Base-by-base conservation (phyloP, 2,113 vertebrate species). In the Suncus etruscus region DNA sequence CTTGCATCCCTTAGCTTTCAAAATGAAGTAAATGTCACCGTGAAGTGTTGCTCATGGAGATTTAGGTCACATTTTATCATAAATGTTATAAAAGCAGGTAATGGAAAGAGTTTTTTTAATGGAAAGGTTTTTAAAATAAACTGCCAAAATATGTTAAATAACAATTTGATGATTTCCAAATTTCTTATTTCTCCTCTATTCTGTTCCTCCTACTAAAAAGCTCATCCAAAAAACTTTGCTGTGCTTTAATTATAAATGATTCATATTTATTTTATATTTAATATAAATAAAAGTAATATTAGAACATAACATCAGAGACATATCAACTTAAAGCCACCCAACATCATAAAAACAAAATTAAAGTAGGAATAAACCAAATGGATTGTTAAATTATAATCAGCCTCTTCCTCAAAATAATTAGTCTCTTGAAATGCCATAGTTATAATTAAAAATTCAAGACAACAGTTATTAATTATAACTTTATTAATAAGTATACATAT, bases 331-430 rank as follows among this genome's bases (percentile, higher is more conserved):
- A 86, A 94, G 58, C 92, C 72, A 84, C 61, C 51, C 27, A 69
- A 82, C 54, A 50, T 0, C 0, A 83, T 83, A 73, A 54, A 68
- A 39, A n/a, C 74, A 94, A 93, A 91, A 91, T 92, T 84, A 86
- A 94, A 83, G 31, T 39, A 84, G 77, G 65, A 92, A 89, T 39
- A 94, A 86, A 78, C 86, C 73, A 95, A 89, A 93, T 80, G 81
- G 92, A 69, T 87, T 76, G 73, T 83, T 91, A 91, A 86, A 86
- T 89, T 83, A 68, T 72, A 93, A 94, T 89, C 69, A 88, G 94
- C 47, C 54, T 3, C 8, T 82, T 91, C 91, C 54, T 8, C 31
- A 81, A 91, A 92, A 79, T 82, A 82, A 89, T 82, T 65, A 91
- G 86, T 31, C 94, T 83, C 68, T 94, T 95, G 84, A 94, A 81